These are phyloP conservation scores for Creontiades dilutus DNA, from an alignment of 2,888 invertebrate species.

Conservation along the genomic window DNA sequence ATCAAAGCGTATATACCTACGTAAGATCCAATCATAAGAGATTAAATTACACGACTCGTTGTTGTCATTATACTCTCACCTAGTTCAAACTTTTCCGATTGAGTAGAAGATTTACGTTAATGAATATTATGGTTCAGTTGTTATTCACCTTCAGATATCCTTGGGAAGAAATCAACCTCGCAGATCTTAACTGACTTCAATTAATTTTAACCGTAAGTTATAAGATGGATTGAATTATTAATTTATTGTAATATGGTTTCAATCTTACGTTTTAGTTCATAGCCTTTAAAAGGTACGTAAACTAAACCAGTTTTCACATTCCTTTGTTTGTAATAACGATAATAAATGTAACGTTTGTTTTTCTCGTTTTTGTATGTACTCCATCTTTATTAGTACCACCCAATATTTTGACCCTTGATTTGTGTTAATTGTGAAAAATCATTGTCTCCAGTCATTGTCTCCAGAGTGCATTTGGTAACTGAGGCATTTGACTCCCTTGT, in stretches of 20 bases:
- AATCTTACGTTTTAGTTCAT: conserved; percentile 17
- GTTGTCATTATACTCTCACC: too few species aligned
- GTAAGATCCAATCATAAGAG: background rate
- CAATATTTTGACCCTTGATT: too few species aligned
- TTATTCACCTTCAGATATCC: too few species aligned
- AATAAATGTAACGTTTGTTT: conserved; percentile 48
- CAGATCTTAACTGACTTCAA: background rate
- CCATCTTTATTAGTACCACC: background rate
- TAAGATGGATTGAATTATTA: conserved; percentile 29
- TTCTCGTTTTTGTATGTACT: conserved; percentile 39
- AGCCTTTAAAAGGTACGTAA: conserved; percentile 17
- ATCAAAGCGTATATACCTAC: background rate
- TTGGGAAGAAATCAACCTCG: background rate
- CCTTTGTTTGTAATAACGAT: conserved; percentile 63
- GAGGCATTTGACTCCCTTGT: too few species aligned
- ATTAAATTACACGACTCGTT: too few species aligned
- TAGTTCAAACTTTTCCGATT: too few species aligned
- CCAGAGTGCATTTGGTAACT: too few species aligned
- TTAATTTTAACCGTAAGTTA: conserved; percentile 12
- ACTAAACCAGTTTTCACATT: conserved; percentile 59
- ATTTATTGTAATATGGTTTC: conserved; percentile 1
- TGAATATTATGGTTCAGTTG: too few species aligned
- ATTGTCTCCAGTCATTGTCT: too few species aligned
- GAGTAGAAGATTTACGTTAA: too few species aligned
- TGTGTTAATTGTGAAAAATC: too few species aligned